Base-by-base conservation (phyloP, 2,113 vertebrate genomes). In the Chloropsis hardwickii region DNA sequence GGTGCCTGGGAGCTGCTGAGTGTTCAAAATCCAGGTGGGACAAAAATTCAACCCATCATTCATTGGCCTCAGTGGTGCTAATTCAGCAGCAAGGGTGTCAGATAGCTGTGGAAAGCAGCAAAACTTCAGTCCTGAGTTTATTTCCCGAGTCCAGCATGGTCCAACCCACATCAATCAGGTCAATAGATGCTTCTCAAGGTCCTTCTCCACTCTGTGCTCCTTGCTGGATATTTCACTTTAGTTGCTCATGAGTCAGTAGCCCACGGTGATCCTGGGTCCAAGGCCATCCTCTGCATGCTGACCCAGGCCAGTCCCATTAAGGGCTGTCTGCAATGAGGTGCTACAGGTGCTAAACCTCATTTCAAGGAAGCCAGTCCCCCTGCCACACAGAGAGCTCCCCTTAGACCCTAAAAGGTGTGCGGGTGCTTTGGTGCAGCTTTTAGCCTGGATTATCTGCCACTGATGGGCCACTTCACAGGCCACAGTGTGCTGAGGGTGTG, bases 1-100 rank as follows among this genome's bases (percentile, higher is more conserved):
- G 71, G 79, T 82, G 78, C 56, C 74, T 82, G 71, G 13, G 71
- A 90, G 78, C 62, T 95, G 92, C 92, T 93, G 92, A 96, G 71
- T 66, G 74, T 60, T 97, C 92, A 91, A 83, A 95, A 95, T 73
- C 33, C 85, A 92, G 76, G 93, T 94, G 76, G 44, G 90, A 87
- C 78, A 88, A 89, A 82, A 95, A 86, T 91, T 54, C 54, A 92
- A 10, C 66, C 50, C 85, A 66, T 92, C 74, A 51, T 48, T 95
- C 74, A 94, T 18, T 73, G 86, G 45, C n/a, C 24, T 89, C 61
- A 61, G 64, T 9, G 9, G n/a, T 88, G 93, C 74, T 42, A 82
- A 9, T 66, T 95, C 90, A 96, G 90, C 90, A 81, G 90, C 42
- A 65, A 0, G 15, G 45, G 40, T 91, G 78, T 76, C 45, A 65